Evolutionary conservation across 2,888 invertebrate genomes (phyloP).

Genomic region (Salticus scenicus): DNA sequence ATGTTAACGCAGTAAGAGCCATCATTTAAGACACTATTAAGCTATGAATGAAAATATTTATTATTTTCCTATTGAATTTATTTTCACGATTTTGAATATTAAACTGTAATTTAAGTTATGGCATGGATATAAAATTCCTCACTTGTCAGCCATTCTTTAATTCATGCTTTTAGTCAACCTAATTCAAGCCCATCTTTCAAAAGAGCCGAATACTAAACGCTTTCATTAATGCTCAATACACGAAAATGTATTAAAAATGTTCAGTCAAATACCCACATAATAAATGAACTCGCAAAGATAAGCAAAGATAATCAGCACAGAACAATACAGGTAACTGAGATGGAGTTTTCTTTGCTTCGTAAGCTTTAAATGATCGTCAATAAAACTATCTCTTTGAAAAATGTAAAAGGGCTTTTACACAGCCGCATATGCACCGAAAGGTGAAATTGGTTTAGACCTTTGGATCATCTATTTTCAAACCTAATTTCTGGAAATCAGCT

Average conservation of each 20-base stretch:
- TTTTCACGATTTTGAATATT: too few relatives aligned
- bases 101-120: too few relatives aligned
- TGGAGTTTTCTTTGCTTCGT: background rate
- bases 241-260: background rate
- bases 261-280: background rate
- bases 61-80: too few relatives aligned
- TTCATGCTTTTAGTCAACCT: too few relatives aligned
- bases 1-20: too few relatives aligned
- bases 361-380: background rate
- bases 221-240: too few relatives aligned
- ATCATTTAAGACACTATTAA: too few relatives aligned
- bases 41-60: too few relatives aligned
- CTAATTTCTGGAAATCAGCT: slow-evolving; percentile 42
- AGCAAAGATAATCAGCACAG: background rate
- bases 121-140: too few relatives aligned
- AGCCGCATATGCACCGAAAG: background rate
- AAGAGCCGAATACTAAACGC: too few relatives aligned
- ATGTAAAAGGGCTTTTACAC: slow-evolving; percentile 1
- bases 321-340: background rate
- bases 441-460: slow-evolving; percentile 17
- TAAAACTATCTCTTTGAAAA: background rate
- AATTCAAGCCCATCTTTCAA: too few relatives aligned
- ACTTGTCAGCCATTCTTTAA: too few relatives aligned
- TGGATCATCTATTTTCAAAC: slow-evolving; percentile 23
- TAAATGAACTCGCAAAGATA: background rate